phyloP scores from a whole-genome alignment of 2,888 invertebrate species.

The Agrotis clavis region DNA sequence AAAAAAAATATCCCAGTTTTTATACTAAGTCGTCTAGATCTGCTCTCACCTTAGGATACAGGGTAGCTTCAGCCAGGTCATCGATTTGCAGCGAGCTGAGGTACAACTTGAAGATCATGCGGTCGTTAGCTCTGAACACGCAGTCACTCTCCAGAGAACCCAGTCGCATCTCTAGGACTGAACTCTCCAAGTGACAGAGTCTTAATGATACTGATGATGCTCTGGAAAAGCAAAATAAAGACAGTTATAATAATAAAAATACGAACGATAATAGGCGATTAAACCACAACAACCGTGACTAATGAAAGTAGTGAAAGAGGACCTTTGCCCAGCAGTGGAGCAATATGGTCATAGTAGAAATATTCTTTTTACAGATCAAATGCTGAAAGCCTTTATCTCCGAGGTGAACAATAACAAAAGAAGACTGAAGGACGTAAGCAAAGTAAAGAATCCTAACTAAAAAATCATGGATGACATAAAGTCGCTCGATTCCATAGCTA shows the following conservation, averaged over 20 bases:
- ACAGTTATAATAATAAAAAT: too few species aligned
- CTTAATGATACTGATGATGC: constrained; percentile 92
- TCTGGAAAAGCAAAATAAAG: constrained; percentile 70
- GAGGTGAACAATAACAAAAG: background rate
- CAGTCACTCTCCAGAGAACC: constrained; percentile 94
- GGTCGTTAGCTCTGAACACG: constrained; percentile 94
- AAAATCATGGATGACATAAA: too few species aligned
- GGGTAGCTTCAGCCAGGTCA: constrained; percentile 93
- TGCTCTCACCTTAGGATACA: constrained; percentile 93
- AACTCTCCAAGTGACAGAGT: constrained; percentile 93
- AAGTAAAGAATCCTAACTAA: background rate
- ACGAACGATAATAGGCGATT: too few species aligned
- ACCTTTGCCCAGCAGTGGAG: too few species aligned
- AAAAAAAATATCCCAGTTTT: background rate
- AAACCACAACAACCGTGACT: too few species aligned
- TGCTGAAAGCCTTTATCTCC: background rate
- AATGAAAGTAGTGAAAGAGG: too few species aligned
- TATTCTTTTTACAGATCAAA: background rate
- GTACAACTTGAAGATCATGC: constrained; percentile 93
- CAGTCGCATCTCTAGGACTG: constrained; percentile 93
- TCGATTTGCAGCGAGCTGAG: constrained; percentile 93
- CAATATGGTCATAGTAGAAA: background rate
- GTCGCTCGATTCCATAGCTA: background rate
- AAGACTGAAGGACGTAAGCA: background rate
- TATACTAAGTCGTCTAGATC: background rate